phyloP scores from a whole-genome alignment of 2,888 invertebrate species.

The Latrodectus elegans region DNA sequence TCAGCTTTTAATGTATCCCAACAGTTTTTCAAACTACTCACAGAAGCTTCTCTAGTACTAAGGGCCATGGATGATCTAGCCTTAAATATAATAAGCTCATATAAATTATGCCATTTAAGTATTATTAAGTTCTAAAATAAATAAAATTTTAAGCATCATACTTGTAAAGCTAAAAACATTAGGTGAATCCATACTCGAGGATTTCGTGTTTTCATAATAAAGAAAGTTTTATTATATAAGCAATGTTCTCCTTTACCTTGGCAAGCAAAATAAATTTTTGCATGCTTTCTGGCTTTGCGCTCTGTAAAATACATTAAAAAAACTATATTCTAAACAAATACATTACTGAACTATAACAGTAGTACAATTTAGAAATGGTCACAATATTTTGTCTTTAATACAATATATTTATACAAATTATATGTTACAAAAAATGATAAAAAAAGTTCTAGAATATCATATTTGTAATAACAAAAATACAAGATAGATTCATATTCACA shows the following conservation, averaged over 20 bases:
- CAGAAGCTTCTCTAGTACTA: constrained; percentile 86
- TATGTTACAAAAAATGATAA: too few relatives aligned
- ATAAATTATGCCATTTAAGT: too few relatives aligned
- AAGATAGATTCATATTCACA: too few relatives aligned
- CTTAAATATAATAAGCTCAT: constrained; percentile 72
- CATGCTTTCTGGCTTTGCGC: constrained; percentile 87
- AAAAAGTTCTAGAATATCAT: too few relatives aligned
- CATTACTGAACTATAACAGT: background rate
- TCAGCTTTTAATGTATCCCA: constrained; percentile 96
- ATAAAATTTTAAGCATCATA: constrained; percentile 71
- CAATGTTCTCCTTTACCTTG: constrained; percentile 87
- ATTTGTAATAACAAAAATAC: too few relatives aligned
- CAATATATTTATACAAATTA: too few relatives aligned
- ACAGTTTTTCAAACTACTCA: constrained; percentile 89
- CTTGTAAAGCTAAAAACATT: constrained; percentile 94
- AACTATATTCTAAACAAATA: background rate
- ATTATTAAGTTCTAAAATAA: too few relatives aligned
- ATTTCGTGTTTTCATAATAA: constrained; percentile 80
- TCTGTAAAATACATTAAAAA: constrained; percentile 77
- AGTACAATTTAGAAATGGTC: background rate
- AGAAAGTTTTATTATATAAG: constrained; percentile 80
- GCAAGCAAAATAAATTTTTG: constrained; percentile 92
- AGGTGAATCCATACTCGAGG: constrained; percentile 95
- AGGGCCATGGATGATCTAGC: constrained; percentile 85
- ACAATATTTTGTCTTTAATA: too few relatives aligned